Evolutionary conservation across 2,888 invertebrate genomes (phyloP).

Genomic region (Myathropa florea): DNA sequence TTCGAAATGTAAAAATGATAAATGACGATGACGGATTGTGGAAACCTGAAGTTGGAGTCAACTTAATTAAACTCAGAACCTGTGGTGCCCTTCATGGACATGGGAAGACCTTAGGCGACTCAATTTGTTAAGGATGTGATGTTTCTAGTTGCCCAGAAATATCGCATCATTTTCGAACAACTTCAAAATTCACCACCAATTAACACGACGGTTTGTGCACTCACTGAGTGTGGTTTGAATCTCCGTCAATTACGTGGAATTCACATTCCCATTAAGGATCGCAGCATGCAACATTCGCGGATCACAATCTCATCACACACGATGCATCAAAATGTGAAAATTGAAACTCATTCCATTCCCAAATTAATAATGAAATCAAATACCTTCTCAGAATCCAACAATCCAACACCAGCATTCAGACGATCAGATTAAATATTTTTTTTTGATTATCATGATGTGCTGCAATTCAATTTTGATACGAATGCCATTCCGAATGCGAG

Average conservation of each 20-base stretch:
- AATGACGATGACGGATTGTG: conserved; percentile 56
- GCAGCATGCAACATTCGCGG: not conserved
- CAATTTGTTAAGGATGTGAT: conserved; percentile 5
- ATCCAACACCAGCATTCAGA: not conserved
- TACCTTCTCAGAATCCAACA: not conserved
- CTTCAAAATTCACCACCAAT: not conserved
- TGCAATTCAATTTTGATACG: conserved; percentile 25
- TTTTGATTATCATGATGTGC: conserved; percentile 22
- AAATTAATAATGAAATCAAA: conserved; percentile 14
- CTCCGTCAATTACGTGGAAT: not conserved
- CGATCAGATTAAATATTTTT: conserved; percentile 35
- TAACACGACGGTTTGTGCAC: not conserved
- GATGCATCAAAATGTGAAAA: not conserved
- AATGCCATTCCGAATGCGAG: conserved; percentile 17
- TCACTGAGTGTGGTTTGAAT: not conserved
- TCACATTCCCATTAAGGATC: not conserved
- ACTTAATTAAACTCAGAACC: conserved; percentile 65
- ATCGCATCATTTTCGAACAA: too few relatives aligned
- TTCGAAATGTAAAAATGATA: conserved; percentile 69
- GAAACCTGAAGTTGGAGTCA: conserved; percentile 48
- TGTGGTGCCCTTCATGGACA: conserved; percentile 57
- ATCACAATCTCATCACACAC: conserved; percentile 6
- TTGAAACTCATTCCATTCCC: not conserved
- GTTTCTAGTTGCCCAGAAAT: not conserved
- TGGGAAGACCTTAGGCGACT: conserved; percentile 51